Base-by-base conservation (phyloP, 2,113 vertebrate species). In the Indri indri region DNA sequence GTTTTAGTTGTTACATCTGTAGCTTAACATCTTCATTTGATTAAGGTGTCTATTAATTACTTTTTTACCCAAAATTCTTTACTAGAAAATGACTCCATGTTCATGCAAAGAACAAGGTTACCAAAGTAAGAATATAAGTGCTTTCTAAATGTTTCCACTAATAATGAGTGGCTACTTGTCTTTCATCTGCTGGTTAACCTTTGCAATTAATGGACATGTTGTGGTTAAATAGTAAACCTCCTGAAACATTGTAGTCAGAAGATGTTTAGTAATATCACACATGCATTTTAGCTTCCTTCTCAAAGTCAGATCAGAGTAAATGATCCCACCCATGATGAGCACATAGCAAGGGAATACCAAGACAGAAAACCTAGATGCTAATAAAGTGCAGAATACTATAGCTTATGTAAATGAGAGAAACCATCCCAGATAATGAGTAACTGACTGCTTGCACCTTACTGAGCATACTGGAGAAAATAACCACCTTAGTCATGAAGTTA, bases 1-100 rank as follows among this genome's bases (percentile, higher is more conserved):
- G 5, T 52, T 89, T 92, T 1, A 11, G 20, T 40, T 80, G 37
- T 86, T 9, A 57, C 6, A 63, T 50, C 27, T 42, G 23, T 74
- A 91, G 1, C 40, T 91, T 83, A 73, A 30, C 2, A 74, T 71
- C 25, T 88, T 93, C 66, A 91, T 71, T 86, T 92, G 76, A 97
- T 42, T 91, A 93, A 50, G 4, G n/a, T 81, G 0, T 61, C 18
- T 76, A 14, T 92, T 80, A 76, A 52, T 40, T 52, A 73, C 34
- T 37, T 84, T 90, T 91, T 73, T 22, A 74, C 4, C 2, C 9
- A 23, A 94, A 76, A 88, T 32, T 42, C 17, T 79, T 90, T 40
- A 93, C 5, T 52, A 70, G 59, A 85, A 87, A 92, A 88, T 54
- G n/a, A 90, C 5, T 54, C 8, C 32, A 80, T 25, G 32, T 71